Evolutionary conservation across 2,888 invertebrate species (phyloP).

Genomic region (Hemicrepidius hirtus): DNA sequence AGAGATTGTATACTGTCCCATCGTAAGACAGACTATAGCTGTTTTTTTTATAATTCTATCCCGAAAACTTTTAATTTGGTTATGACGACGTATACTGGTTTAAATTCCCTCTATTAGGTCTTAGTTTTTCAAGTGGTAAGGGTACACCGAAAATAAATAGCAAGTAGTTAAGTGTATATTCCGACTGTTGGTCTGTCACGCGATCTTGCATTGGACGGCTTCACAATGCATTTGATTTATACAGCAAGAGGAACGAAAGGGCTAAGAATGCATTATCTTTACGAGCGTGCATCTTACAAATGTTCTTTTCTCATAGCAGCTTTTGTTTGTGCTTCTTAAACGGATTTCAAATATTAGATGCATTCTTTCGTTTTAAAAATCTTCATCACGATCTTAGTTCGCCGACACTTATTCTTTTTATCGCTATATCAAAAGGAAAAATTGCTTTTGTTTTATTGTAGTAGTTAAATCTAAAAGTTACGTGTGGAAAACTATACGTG

Average conservation of each 20-base stretch:
- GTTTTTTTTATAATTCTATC: too few relatives aligned
- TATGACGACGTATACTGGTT: too few relatives aligned
- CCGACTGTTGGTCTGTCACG: conserved; percentile 35
- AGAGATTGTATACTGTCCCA: too few relatives aligned
- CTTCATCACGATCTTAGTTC: conserved; percentile 16
- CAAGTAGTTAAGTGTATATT: conserved; percentile 11
- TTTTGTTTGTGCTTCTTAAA: conserved; percentile 9
- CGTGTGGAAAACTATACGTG: conserved; percentile 1
- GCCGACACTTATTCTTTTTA: conserved; percentile 21
- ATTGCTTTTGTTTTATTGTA: conserved; percentile 24
- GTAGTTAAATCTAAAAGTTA: conserved; percentile 3
- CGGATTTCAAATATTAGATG: conserved; percentile 11
- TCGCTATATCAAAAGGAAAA: background rate
- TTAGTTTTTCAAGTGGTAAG: background rate
- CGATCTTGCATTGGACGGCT: conserved; percentile 23
- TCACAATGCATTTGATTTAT: conserved; percentile 39
- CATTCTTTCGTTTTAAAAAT: conserved; percentile 17
- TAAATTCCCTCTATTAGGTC: background rate
- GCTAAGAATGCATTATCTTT: conserved; percentile 31
- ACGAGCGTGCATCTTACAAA: conserved; percentile 21
- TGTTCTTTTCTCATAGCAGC: conserved; percentile 10
- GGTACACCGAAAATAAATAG: conserved; percentile 37
- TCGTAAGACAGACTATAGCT: too few relatives aligned
- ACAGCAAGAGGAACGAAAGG: conserved; percentile 26
- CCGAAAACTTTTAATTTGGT: too few relatives aligned